These are phyloP conservation scores for Aplysia californica DNA, from an alignment of 1,140 invertebrate genomes.

Conservation along the genomic window DNA sequence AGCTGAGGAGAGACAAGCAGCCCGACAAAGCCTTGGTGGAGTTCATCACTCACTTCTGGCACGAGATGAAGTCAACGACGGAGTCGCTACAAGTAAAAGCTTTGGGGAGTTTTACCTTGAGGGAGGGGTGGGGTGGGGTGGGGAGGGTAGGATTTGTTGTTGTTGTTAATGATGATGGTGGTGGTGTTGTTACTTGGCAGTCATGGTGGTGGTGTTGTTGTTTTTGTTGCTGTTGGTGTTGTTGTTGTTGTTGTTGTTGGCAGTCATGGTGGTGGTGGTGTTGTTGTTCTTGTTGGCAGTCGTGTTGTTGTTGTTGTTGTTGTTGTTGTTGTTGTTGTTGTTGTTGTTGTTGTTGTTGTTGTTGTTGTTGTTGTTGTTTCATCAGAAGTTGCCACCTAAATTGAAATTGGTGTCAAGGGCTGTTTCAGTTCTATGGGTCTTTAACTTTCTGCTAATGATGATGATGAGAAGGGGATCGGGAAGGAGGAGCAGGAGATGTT, in stretches of 20 bases:
- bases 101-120: background rate
- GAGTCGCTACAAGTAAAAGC: conserved; percentile 26
- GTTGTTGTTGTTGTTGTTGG: background rate
- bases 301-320: too few relatives aligned
- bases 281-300: too few relatives aligned
- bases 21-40: conserved; percentile 44
- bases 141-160: background rate
- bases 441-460: too few relatives aligned
- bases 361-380: too few relatives aligned
- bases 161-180: background rate
- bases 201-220: background rate
- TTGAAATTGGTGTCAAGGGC: too few relatives aligned
- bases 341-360: too few relatives aligned
- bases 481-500: too few relatives aligned
- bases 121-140: too few relatives aligned
- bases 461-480: too few relatives aligned
- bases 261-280: background rate
- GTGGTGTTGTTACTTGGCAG: background rate
- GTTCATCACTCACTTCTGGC: conserved; percentile 59
- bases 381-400: too few relatives aligned
- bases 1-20: conserved; percentile 41
- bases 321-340: too few relatives aligned
- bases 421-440: too few relatives aligned
- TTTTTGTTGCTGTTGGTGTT: background rate
- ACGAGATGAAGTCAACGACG: conserved; percentile 50